A percentile compares a stretch with the other conserved stretches of the same genome.
phyloP scores from a whole-genome alignment of 2,113 vertebrate species.

The Strix uralensis region DNA sequence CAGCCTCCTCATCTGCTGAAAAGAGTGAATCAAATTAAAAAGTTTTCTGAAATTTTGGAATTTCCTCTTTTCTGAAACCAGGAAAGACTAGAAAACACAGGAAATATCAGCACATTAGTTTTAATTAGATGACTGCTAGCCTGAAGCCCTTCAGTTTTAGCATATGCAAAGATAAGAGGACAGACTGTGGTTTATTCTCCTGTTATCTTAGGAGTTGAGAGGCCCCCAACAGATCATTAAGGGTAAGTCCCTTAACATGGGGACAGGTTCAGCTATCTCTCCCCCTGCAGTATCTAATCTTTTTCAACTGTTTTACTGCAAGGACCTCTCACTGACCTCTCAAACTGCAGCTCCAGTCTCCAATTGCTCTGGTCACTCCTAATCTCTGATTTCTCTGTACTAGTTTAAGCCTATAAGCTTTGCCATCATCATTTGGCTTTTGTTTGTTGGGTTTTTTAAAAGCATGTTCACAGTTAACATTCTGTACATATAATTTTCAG shows the following conservation, averaged over 20 bases:
- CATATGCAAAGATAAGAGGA: conserved; percentile 20
- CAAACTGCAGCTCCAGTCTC: background rate
- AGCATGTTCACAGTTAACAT: background rate
- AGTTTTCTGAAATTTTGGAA: background rate
- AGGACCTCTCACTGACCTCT: conserved; percentile 49
- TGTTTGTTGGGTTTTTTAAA: background rate
- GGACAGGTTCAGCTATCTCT: conserved; percentile 17
- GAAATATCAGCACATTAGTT: background rate
- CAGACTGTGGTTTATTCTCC: background rate
- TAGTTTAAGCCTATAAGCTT: background rate
- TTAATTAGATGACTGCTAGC: background rate
- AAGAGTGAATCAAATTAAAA: background rate
- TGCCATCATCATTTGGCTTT: background rate
- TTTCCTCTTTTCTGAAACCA: background rate
- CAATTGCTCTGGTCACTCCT: background rate
- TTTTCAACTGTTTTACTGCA: conserved; percentile 38
- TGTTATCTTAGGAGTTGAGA: conserved; percentile 1
- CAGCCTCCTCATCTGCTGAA: background rate
- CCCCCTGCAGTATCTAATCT: conserved; percentile 38
- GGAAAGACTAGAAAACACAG: background rate
- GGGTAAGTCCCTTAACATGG: background rate
- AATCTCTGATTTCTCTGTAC: background rate
- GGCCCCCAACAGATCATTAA: conserved; percentile 15
- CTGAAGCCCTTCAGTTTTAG: background rate
- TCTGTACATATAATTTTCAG: background rate